Conservation (phyloP, 2,113 vertebrate species). For the Tenrec ecaudatus region DNA sequence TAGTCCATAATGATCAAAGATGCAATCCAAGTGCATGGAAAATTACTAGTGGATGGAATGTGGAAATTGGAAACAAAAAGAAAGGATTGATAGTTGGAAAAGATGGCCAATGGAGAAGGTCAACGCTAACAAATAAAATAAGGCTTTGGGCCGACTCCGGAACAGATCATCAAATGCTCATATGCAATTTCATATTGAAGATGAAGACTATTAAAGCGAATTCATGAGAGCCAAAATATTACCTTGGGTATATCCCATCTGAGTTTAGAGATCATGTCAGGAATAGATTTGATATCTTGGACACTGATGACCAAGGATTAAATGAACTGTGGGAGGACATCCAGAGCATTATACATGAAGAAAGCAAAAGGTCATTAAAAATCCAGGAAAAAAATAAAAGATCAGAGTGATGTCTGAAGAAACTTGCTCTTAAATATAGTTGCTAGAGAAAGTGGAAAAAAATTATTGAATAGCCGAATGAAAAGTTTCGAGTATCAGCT, state of each 20-base stretch:
- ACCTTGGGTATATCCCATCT: background rate
- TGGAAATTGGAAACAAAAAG: too few species aligned
- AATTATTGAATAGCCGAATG: background rate
- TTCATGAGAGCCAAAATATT: background rate
- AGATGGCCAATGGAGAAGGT: background rate
- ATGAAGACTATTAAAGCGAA: background rate
- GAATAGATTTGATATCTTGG: too few species aligned
- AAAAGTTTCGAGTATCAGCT: background rate
- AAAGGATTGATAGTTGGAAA: background rate
- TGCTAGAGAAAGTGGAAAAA: background rate
- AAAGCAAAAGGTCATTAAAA: background rate
- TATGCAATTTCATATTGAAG: background rate
- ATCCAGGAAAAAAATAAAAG: background rate
- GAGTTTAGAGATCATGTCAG: background rate
- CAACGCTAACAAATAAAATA: background rate
- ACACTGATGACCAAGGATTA: background rate
- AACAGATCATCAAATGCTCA: background rate
- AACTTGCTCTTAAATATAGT: background rate
- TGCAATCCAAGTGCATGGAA: too few species aligned
- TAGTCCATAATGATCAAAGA: too few species aligned
- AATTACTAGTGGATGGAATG: background rate
- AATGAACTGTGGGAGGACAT: background rate
- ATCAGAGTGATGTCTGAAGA: background rate
- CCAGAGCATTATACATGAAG: background rate
- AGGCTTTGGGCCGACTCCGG: background rate